Base-by-base conservation (phyloP, 2,113 vertebrate genomes). In the Petrocephalus zakoni region DNA sequence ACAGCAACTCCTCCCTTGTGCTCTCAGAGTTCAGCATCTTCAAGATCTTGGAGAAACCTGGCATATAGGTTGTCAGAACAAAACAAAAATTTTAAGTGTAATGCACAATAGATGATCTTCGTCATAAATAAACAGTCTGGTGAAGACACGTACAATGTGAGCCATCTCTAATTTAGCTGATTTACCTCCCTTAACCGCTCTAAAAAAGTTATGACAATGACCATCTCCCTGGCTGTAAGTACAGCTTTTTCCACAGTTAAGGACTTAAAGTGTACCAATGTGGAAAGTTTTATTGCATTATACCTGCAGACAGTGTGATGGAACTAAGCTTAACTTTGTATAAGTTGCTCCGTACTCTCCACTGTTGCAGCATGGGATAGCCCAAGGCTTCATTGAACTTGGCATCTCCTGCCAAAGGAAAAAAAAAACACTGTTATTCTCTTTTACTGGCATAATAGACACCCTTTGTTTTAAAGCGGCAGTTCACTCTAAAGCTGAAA, bases 361-460 rank as follows among this genome's bases (percentile, higher is more conserved):
- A 99, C 91, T 97, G 98, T 90, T 99, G 98, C 49, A 99, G 96
- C 97, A 99, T 98, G 11, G 98, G 98, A 91, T 99, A 99, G 0
- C 98, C 98, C 93, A 96, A 97, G 0, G 98, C 98, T 89, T 99
- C 98, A 0, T 96, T 98, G 0, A 98, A 98, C 81, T 98, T 96
- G 89, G 97, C 95, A 47, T 99, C 96, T 7, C 97, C 98, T 99
- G 92, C 5, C 75, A 91, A 88, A 61, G 64, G 19, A 0, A n/a
- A 83, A 61, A 72, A 72, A 47, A 75, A 2, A 11, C 51, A 34
- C n/a, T 29, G n/a, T 68, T 29, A 68, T 68, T 29, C 61, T 68
- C 10, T 29, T 68, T 68, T 4, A 11, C 25, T 64, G 61, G 61
- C n/a, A 68, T n/a, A 49, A 85, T 85, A 49, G 37, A 21, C 29